phyloP scores from a whole-genome alignment of 2,888 invertebrate genomes.

The Sympetrum striolatum region DNA sequence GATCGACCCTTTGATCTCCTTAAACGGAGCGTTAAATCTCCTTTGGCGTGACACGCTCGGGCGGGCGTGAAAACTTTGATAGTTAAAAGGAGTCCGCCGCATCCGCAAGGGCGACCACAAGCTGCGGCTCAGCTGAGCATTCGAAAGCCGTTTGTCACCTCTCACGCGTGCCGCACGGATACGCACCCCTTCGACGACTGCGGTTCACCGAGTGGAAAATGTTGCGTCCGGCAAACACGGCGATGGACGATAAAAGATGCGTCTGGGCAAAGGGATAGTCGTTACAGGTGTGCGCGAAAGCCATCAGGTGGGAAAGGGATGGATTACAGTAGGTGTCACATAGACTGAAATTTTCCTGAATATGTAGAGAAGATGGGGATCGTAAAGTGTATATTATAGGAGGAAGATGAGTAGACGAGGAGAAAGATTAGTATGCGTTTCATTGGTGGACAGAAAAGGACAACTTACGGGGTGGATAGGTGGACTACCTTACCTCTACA shows the following conservation, averaged over 20 bases:
- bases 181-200: neutral
- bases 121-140: neutral
- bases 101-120: neutral
- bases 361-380: too few species aligned
- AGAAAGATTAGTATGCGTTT: too few species aligned
- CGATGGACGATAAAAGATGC: neutral
- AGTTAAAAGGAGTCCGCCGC: neutral
- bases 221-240: neutral
- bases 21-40: neutral
- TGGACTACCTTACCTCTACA: too few species aligned
- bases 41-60: neutral
- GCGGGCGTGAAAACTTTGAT: neutral
- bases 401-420: too few species aligned
- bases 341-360: too few species aligned
- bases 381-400: too few species aligned
- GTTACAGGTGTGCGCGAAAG: too few species aligned
- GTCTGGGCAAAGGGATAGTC: too few species aligned
- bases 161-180: neutral
- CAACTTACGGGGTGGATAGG: too few species aligned
- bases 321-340: too few species aligned
- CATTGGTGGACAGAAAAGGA: too few species aligned
- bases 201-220: neutral
- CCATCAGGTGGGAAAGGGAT: too few species aligned
- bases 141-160: neutral
- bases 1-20: neutral